Evolutionary conservation across 2,888 invertebrate species (phyloP), one percentile per base, ranked within the genome.

Genomic region (Tenodera sinensis): DNA sequence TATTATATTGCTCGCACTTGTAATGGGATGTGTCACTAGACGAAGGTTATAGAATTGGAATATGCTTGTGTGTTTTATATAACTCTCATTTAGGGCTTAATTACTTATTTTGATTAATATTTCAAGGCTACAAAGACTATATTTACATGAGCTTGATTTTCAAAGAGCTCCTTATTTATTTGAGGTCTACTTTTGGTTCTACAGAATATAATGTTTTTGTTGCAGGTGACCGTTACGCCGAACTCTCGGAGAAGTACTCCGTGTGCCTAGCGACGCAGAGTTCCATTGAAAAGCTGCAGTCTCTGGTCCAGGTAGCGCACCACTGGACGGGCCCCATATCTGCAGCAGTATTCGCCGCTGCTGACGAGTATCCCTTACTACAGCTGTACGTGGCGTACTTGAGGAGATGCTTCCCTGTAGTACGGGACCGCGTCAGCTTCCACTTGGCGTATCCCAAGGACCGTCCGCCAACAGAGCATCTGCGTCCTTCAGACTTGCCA

Each of bases 321-420:
- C 96, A 97, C 91, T 98, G 98, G 98, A 95, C 95, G 12, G 98
- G 98, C 0, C 97, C 98, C 0, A 96, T 98, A 91, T 98, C 98
- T 0, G 95, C 97, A 0, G 97, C 98, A 0, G 94, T 97, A 0
- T 98, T 96, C 92, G 96, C 96, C 0, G 96, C 97, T 25, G 96
- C 96, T 4, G 96, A 97, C 91, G 98, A 98, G 92, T 95, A 97
- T 91, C 95, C 95, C 90, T 94, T 96, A 1, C 93, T 97, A 82
- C 95, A 97, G 92, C 94, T 95, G 89, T 98, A 97, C 92, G 94
- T 97, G 15, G 94, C 95, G 30, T 98, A 97, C 94, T 93, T 98
- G 91, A 95, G 96, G 85, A 94, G 95, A 88, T 98, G 98, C 92
- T 96, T 96, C 92, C 94, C 95, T 4, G 95, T 96, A 88, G 95